A percentile compares a stretch with the other conserved stretches of the same genome.
Evolutionary conservation across 2,113 vertebrate species (phyloP).

Genomic region (Pungitius pungitius): DNA sequence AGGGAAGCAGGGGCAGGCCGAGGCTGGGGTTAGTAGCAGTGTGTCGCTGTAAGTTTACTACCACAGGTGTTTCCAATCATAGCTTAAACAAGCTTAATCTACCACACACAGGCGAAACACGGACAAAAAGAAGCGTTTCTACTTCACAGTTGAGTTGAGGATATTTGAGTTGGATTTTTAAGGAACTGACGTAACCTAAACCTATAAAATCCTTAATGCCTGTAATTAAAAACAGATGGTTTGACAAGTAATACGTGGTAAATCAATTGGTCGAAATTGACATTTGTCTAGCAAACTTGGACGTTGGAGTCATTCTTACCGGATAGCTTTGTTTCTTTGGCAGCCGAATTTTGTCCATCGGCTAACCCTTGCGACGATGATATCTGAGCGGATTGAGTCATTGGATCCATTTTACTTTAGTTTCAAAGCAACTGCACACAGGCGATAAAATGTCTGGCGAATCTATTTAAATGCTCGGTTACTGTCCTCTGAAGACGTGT

Average conservation of each 20-base stretch:
- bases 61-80: conserved; percentile 52
- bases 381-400: conserved; percentile 82
- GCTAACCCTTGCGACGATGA: conserved; percentile 81
- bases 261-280: not conserved
- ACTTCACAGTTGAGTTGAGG: not conserved
- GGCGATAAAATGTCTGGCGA: conserved; percentile 29
- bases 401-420: conserved; percentile 78
- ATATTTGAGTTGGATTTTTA: too few relatives aligned
- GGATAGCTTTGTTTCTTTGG: conserved; percentile 80
- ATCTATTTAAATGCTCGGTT: not conserved
- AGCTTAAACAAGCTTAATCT: conserved; percentile 5
- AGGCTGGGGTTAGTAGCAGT: not conserved
- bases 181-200: not conserved
- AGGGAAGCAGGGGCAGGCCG: not conserved
- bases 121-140: not conserved
- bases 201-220: not conserved
- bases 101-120: not conserved
- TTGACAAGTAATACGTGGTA: not conserved
- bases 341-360: conserved; percentile 78
- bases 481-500: not conserved
- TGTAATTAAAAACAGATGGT: not conserved
- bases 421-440: conserved; percentile 36
- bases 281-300: not conserved
- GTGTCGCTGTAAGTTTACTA: conserved; percentile 10
- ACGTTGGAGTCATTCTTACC: conserved; percentile 71